Conservation (phyloP, 53 echinoderm and acorn worm genomes). For the Holothuria leucospilota region DNA sequence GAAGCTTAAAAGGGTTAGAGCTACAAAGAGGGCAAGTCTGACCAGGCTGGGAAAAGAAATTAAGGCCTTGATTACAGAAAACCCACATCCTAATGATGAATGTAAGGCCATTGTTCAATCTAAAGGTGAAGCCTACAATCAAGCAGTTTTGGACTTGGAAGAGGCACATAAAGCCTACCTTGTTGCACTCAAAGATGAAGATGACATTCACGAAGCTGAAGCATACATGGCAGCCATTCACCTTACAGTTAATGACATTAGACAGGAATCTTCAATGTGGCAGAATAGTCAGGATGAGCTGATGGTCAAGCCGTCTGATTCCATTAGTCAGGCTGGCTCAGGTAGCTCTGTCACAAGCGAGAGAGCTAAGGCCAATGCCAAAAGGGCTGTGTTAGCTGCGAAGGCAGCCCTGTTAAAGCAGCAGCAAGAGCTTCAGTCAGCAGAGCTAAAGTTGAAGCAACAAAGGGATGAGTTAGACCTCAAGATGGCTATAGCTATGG, state of each 20-base stretch:
- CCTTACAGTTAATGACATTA: too few species aligned
- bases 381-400: constrained; percentile 20
- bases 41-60: constrained; percentile 3
- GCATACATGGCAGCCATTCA: too few species aligned
- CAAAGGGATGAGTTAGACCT: constrained; percentile 31
- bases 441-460: constrained; percentile 43
- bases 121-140: background rate
- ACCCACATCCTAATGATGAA: too few species aligned
- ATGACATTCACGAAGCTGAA: too few species aligned
- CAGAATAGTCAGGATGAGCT: background rate
- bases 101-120: background rate
- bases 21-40: background rate
- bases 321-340: background rate
- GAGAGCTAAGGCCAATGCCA: background rate
- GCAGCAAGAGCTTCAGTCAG: background rate
- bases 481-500: constrained; percentile 26
- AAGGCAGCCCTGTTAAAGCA: constrained; percentile 27
- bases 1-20: background rate
- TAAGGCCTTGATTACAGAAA: background rate
- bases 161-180: too few species aligned
- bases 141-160: background rate
- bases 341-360: background rate
- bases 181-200: too few species aligned
- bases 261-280: too few species aligned
- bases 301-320: background rate